These are phyloP conservation scores for Crotophaga sulcirostris DNA, from an alignment of 2,113 vertebrate species.

Conservation along the genomic window DNA sequence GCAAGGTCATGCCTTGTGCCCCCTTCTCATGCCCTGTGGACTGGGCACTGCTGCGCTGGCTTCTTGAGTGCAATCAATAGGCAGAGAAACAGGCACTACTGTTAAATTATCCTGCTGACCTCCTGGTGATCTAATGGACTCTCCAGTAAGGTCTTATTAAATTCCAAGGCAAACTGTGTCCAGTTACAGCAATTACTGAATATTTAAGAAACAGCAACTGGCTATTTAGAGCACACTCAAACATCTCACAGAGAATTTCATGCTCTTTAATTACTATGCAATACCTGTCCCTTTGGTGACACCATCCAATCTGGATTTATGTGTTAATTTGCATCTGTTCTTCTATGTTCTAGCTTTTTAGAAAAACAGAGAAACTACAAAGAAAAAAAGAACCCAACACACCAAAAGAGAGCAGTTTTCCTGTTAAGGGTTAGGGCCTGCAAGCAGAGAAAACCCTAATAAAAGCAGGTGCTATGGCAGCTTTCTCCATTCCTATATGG, in stretches of 20 bases:
- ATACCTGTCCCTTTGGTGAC: conserved; percentile 53
- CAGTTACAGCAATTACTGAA: conserved; percentile 64
- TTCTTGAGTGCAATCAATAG: background rate
- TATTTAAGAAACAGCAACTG: conserved; percentile 63
- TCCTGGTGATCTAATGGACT: conserved; percentile 36
- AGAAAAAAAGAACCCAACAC: background rate
- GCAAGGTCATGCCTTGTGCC: fast-evolving
- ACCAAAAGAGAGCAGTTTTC: background rate
- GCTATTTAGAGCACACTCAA: conserved; percentile 57
- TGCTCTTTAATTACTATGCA: conserved; percentile 67
- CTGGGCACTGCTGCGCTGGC: background rate
- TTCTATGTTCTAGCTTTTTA: conserved; percentile 4
- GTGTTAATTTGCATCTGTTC: conserved; percentile 55
- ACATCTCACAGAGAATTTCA: conserved; percentile 48
- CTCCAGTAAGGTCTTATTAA: conserved; percentile 52
- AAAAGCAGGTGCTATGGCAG: background rate
- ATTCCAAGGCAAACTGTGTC: conserved; percentile 58
- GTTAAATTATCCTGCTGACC: background rate
- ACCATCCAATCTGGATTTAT: conserved; percentile 48
- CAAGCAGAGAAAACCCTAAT: background rate
- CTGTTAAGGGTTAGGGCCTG: background rate
- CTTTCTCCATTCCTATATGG: background rate
- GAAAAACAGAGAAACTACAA: background rate
- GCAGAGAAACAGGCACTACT: background rate
- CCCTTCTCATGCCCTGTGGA: background rate